phyloP scores from a whole-genome alignment of 1,140 invertebrate species.

The Maconellicoccus hirsutus region DNA sequence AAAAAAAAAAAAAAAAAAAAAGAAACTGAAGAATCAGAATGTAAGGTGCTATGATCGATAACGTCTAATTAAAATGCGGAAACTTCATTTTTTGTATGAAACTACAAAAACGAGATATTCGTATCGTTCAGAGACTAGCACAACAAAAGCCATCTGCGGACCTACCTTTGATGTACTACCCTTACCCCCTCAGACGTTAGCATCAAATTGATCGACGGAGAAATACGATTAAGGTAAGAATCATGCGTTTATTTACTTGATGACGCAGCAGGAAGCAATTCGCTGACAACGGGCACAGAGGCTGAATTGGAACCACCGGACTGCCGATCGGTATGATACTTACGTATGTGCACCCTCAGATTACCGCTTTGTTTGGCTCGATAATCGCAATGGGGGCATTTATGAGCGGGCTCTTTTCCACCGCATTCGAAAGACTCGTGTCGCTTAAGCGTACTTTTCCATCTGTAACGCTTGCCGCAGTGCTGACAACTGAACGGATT shows the following conservation, averaged over 20 bases:
- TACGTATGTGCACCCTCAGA: conserved; percentile 64
- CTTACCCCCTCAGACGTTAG: too few relatives aligned
- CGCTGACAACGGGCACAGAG: not conserved
- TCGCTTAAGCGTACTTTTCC: conserved; percentile 66
- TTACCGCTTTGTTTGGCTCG: conserved; percentile 66
- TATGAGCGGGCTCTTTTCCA: conserved; percentile 68
- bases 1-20: too few relatives aligned
- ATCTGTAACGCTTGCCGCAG: conserved; percentile 66
- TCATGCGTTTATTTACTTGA: not conserved
- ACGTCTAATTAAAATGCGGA: too few relatives aligned
- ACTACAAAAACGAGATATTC: too few relatives aligned
- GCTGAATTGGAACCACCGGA: not conserved
- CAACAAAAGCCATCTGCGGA: too few relatives aligned
- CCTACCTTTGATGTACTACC: too few relatives aligned
- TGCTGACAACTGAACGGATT: conserved; percentile 48
- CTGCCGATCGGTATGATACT: conserved; percentile 45
- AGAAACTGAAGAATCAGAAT: too few relatives aligned
- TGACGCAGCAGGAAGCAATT: not conserved
- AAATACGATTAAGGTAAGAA: too few relatives aligned
- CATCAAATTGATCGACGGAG: too few relatives aligned
- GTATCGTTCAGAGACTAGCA: too few relatives aligned
- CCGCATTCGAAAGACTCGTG: conserved; percentile 78
- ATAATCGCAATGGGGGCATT: conserved; percentile 68
- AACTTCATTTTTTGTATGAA: too few relatives aligned
- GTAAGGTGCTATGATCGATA: too few relatives aligned